Conservation (phyloP, 2,113 vertebrate species). For the Hassar affinis region DNA sequence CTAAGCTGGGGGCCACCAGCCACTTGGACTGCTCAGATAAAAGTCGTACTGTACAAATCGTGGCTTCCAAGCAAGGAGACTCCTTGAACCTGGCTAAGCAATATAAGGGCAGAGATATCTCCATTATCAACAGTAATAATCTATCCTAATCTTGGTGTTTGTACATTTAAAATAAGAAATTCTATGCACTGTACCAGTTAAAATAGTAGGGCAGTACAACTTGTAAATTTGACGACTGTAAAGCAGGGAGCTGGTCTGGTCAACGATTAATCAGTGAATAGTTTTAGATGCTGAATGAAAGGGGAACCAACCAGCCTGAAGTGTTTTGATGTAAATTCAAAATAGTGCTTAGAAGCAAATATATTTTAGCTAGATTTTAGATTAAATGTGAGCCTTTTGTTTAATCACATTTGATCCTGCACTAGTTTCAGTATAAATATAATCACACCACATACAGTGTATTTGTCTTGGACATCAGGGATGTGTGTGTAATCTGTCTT, state of each 20-base stretch:
- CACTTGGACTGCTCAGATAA: slow-evolving; percentile 91
- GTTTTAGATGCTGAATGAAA: neutral
- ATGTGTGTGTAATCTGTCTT: slow-evolving; percentile 27
- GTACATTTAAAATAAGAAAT: neutral
- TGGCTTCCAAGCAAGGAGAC: slow-evolving; percentile 89
- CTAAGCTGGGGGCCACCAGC: slow-evolving; percentile 79
- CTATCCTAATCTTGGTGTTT: neutral
- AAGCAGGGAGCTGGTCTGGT: neutral
- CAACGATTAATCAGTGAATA: slow-evolving; percentile 33
- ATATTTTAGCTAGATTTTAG: neutral
- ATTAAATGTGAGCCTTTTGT: neutral
- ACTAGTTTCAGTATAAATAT: neutral
- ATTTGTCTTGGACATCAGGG: neutral
- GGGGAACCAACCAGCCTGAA: neutral
- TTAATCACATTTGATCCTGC: neutral
- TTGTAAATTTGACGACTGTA: slow-evolving; percentile 10
- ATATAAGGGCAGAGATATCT: slow-evolving; percentile 91
- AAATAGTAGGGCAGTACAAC: neutral
- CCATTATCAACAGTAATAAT: slow-evolving; percentile 92
- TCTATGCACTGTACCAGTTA: neutral
- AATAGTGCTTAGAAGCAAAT: no score
- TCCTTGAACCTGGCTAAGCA: slow-evolving; percentile 87
- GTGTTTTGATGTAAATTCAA: neutral
- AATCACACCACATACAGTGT: neutral
- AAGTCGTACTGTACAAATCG: slow-evolving; percentile 85